Evolutionary conservation across 2,113 vertebrate species (phyloP), one percentile per base, ranked within the genome.

Genomic region (Platichthys stellatus): DNA sequence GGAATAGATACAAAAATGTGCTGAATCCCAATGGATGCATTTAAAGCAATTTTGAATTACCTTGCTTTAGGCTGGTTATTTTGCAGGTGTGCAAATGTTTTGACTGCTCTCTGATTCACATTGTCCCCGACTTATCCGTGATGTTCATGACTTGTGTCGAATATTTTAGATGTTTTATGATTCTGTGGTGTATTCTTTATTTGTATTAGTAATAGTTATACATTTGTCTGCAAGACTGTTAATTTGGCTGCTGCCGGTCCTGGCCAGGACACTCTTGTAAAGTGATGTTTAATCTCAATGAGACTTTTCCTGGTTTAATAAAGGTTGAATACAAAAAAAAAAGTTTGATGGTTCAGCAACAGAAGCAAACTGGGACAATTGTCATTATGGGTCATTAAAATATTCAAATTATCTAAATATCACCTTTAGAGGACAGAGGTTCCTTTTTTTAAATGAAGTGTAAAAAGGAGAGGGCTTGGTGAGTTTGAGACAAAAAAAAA

Each of bases 291-390:
- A 31, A 31, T 7, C 31, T 31, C 31, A 31, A 31, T 31, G 31
- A 31, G 31, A 31, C 31, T 31, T 31, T 31, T 31, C 31, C 31
- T 31, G 31, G 6, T 31, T 31, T 31, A 31, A 31, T 31, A 31
- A 31, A 31, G 31, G 31, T 31, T 31, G 6, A 31, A 31, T 31
- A 31, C 31, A 31, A 31, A 31, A 31, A 31, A 23, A 31, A 7
- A 63, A 11, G 51, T 40, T 35, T 40, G n/a, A 13, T 24, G 17
- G 40, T 54, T 53, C 35, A 68, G 24, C 3, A 71, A 72, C 58
- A 75, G 79, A 80, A 82, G 86, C 89, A 87, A 80, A 76, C 86
- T 88, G 89, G 88, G 89, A 90, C 91, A 91, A 89, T 83, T 83
- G 86, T 88, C 88, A 86, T 78, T n/a, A 74, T 17, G 45, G 45